Evolutionary conservation across 2,113 vertebrate genomes (phyloP).

Genomic region (Elephantulus edwardii): DNA sequence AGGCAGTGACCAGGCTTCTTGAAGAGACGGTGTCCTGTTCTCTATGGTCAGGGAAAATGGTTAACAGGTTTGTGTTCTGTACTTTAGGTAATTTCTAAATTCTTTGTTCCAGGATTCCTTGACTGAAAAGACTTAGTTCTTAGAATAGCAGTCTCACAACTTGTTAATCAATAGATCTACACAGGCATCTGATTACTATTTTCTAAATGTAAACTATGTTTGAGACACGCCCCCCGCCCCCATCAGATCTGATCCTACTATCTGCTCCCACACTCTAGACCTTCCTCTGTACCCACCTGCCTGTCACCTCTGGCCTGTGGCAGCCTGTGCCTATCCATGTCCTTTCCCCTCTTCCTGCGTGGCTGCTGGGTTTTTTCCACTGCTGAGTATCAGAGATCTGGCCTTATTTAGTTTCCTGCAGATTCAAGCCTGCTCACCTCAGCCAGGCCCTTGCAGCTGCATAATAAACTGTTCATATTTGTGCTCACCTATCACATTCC

Average conservation of each 20-base stretch:
- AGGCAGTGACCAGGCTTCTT: too few relatives aligned
- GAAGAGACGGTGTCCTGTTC: too few relatives aligned
- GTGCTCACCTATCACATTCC: not conserved
- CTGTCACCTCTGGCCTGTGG: not conserved
- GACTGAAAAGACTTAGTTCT: too few relatives aligned
- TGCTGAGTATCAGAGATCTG: not conserved
- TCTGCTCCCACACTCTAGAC: not conserved
- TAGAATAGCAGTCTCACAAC: too few relatives aligned
- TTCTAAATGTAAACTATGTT: too few relatives aligned
- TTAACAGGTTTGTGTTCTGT: too few relatives aligned
- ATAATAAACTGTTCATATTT: not conserved
- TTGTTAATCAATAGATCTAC: too few relatives aligned
- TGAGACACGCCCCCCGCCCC: too few relatives aligned
- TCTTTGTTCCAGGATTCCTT: too few relatives aligned
- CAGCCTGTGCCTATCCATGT: accelerated
- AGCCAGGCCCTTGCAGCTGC: not conserved
- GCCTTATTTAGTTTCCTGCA: not conserved
- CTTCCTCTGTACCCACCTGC: not conserved
- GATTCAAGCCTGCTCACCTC: not conserved
- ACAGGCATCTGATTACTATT: too few relatives aligned
- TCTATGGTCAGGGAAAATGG: too few relatives aligned
- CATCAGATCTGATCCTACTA: not conserved
- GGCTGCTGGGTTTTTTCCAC: not conserved
- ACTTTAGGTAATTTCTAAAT: too few relatives aligned
- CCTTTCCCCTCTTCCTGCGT: not conserved